These are phyloP conservation scores for Pyrocoelia pectoralis DNA, from an alignment of 2,888 invertebrate species.

Conservation along the genomic window DNA sequence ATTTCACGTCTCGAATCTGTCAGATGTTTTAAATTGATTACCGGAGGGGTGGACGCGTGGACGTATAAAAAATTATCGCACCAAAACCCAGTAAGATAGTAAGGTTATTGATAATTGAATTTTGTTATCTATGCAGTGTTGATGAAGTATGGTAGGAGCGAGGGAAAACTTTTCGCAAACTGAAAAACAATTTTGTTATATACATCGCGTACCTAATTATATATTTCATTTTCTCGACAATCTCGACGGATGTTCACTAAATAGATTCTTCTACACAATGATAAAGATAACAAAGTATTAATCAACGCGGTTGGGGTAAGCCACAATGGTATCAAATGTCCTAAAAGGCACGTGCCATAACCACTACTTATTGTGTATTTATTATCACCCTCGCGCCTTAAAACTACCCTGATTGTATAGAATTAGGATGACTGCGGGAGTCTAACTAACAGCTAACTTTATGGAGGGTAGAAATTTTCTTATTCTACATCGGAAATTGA, in stretches of 20 bases:
- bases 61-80: not conserved
- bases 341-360: slow-evolving; percentile 44
- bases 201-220: too few relatives aligned
- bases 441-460: slow-evolving; percentile 16
- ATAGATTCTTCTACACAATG: slow-evolving; percentile 23
- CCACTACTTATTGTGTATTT: slow-evolving; percentile 52
- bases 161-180: not conserved
- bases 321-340: slow-evolving; percentile 37
- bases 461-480: slow-evolving; percentile 21
- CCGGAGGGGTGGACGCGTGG: not conserved
- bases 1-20: not conserved
- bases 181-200: too few relatives aligned
- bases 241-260: slow-evolving; percentile 15
- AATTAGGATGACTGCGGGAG: slow-evolving; percentile 45
- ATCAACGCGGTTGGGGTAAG: slow-evolving; percentile 31
- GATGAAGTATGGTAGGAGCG: too few relatives aligned
- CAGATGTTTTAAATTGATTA: slow-evolving; percentile 6
- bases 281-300: slow-evolving; percentile 35
- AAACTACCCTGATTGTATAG: slow-evolving; percentile 55
- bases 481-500: slow-evolving; percentile 22
- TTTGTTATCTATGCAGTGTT: slow-evolving; percentile 38
- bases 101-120: slow-evolving; percentile 37
- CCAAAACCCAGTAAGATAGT: not conserved
- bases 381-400: slow-evolving; percentile 53
- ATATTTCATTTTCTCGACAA: too few relatives aligned